Percentiles rank a stretch among this genome's conserved stretches.
These are phyloP conservation scores for Erethizon dorsatum DNA, from an alignment of 2,797 vertebrate species.

Conservation along the genomic window DNA sequence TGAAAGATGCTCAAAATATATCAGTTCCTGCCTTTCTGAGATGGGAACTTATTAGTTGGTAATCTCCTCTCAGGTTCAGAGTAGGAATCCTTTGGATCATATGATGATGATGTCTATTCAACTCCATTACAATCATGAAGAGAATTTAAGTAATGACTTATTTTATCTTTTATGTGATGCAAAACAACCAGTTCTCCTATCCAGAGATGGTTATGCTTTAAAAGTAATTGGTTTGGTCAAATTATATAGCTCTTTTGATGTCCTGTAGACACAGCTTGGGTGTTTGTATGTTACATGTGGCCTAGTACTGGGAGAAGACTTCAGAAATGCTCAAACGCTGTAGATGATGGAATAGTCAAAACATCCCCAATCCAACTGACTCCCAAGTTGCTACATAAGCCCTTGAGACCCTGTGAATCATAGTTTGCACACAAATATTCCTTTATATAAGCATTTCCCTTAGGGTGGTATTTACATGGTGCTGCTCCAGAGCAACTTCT, in stretches of 20 bases:
- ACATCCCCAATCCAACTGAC: slow-evolving; percentile 43
- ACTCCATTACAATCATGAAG: not conserved
- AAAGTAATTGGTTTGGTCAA: slow-evolving; percentile 17
- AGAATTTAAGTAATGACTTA: slow-evolving; percentile 35
- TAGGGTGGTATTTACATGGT: slow-evolving; percentile 57
- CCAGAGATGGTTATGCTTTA: slow-evolving; percentile 1
- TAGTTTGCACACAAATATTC: slow-evolving; percentile 67
- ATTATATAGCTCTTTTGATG: slow-evolving; percentile 63
- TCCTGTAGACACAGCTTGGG: not conserved
- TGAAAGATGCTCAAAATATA: slow-evolving; percentile 29
- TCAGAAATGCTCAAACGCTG: not conserved
- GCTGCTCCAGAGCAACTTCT: not conserved
- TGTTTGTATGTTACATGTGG: not conserved
- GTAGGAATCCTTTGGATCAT: not conserved
- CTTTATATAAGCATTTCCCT: slow-evolving; percentile 57
- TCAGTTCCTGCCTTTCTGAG: not conserved
- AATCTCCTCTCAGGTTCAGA: not conserved
- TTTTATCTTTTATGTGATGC: slow-evolving; percentile 40
- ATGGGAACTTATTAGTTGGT: not conserved
- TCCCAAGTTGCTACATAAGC: slow-evolving; percentile 39
- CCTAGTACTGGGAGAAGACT: not conserved
- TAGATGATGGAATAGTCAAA: slow-evolving; percentile 56
- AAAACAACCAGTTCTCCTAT: not conserved
- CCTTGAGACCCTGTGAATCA: slow-evolving; percentile 64
- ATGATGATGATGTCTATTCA: not conserved